These are phyloP conservation scores for Nomada ferruginata DNA, from an alignment of 2,888 invertebrate species.

Conservation along the genomic window DNA sequence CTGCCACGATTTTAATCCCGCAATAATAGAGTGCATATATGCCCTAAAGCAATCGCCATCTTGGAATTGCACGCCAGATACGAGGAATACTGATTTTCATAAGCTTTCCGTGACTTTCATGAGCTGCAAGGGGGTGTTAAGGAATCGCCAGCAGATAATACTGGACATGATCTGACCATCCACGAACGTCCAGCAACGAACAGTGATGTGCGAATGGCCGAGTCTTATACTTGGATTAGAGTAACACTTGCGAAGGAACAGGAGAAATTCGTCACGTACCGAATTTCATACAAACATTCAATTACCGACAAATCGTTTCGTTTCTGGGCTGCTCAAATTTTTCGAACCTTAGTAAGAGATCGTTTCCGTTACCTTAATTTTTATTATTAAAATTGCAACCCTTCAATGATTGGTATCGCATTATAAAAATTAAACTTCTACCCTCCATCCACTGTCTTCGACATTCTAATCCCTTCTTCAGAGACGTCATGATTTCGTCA, in stretches of 20 bases:
- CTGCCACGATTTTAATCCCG: constrained; percentile 14
- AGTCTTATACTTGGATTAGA: neutral
- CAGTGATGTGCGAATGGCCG: constrained; percentile 4
- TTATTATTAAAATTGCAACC: too few relatives aligned
- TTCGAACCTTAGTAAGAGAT: too few relatives aligned
- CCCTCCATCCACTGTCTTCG: too few relatives aligned
- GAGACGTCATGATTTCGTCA: too few relatives aligned
- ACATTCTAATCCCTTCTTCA: too few relatives aligned
- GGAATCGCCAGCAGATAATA: constrained; percentile 1
- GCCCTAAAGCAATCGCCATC: constrained; percentile 24
- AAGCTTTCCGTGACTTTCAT: constrained; percentile 9
- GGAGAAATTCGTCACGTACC: too few relatives aligned
- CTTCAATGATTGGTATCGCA: too few relatives aligned
- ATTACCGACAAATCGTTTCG: too few relatives aligned
- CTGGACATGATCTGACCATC: constrained; percentile 4
- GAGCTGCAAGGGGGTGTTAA: neutral
- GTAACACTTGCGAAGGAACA: neutral
- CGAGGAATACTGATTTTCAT: constrained; percentile 5
- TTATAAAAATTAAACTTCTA: too few relatives aligned
- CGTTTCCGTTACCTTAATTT: too few relatives aligned
- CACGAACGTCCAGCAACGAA: neutral
- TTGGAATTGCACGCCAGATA: constrained; percentile 1
- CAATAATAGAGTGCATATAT: constrained; percentile 25
- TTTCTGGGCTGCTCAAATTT: too few relatives aligned
- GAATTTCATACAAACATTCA: too few relatives aligned